phyloP scores from a whole-genome alignment of 2,113 vertebrate species.

The Natator depressus region DNA sequence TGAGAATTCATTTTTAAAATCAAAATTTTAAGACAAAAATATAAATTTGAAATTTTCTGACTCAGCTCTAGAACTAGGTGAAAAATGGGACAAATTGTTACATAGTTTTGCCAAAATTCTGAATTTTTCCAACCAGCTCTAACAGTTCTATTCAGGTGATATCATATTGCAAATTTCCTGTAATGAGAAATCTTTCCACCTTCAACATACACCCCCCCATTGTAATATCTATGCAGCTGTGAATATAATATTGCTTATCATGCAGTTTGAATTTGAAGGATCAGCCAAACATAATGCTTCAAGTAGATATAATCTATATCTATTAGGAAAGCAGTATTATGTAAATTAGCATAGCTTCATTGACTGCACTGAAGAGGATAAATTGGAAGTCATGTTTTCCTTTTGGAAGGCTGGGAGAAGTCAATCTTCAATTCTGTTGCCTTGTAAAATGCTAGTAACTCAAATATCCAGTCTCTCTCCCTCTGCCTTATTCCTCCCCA shows the following conservation, averaged over 20 bases:
- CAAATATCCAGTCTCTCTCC: neutral
- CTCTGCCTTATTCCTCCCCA: neutral
- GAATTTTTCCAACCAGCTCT: conserved; percentile 1
- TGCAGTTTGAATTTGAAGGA: neutral
- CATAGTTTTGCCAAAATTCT: neutral
- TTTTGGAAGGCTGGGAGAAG: neutral
- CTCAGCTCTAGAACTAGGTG: neutral
- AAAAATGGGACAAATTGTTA: neutral
- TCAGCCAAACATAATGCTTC: neutral
- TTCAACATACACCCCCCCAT: neutral
- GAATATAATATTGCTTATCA: neutral
- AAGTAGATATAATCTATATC: neutral
- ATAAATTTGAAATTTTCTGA: neutral
- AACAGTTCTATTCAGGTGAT: neutral
- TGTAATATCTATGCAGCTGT: neutral
- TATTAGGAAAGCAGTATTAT: neutral
- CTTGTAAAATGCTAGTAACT: neutral
- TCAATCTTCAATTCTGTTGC: neutral
- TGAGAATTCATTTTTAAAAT: neutral
- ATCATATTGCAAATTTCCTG: neutral
- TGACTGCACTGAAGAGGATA: neutral
- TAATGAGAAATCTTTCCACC: neutral
- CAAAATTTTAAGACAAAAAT: fast-evolving
- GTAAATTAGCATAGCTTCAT: neutral
- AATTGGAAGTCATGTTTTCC: neutral